Base-by-base conservation (phyloP, 35 echinoderm and acorn worm species). In the Amphiura filiformis region DNA sequence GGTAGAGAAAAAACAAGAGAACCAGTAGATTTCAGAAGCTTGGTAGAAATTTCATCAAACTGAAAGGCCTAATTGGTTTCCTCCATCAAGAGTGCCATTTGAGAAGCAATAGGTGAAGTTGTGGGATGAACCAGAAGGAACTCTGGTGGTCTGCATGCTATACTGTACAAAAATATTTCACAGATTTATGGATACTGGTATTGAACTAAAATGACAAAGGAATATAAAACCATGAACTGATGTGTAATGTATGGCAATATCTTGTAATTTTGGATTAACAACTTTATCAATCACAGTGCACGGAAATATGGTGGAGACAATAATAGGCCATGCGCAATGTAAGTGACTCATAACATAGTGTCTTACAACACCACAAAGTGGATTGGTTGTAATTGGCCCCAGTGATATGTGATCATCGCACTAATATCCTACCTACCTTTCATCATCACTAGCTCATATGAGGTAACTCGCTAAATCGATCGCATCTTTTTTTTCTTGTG, bases 41-140 rank as follows among this genome's bases (percentile, higher is more conserved):
- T 15, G 61, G 11, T 70, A n/a, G 11, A 70, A 70, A 70, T 70
- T 70, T 70, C 61, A 70, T 30, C 61, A 70, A 70, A 70, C 7
- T 70, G 61, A 70, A 70, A 70, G 61, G 26, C 20, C 61, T 70
- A 70, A 70, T 70, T 70, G 61, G 61, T 70, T 70, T 70, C 61
- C 26, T n/a, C 28, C 26, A 4, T 70, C 4, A 2, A 11, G 61
- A 26, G 61, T 70, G 44, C 44, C 61, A 15, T 70, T 70, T 70
- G 9, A 70, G 61, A 70, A 5, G 26, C 28, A 70, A 30, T 23
- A 11, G 44, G n/a, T n/a, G n/a, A n/a, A n/a, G n/a, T n/a, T n/a
- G n/a, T n/a, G n/a, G n/a, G n/a, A n/a, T n/a, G n/a, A n/a, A n/a
- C n/a, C n/a, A n/a, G n/a, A n/a, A n/a, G n/a, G n/a, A n/a, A n/a